Evolutionary conservation across 2,797 vertebrate species (phyloP).

Genomic region (Eremophila alpestris): DNA sequence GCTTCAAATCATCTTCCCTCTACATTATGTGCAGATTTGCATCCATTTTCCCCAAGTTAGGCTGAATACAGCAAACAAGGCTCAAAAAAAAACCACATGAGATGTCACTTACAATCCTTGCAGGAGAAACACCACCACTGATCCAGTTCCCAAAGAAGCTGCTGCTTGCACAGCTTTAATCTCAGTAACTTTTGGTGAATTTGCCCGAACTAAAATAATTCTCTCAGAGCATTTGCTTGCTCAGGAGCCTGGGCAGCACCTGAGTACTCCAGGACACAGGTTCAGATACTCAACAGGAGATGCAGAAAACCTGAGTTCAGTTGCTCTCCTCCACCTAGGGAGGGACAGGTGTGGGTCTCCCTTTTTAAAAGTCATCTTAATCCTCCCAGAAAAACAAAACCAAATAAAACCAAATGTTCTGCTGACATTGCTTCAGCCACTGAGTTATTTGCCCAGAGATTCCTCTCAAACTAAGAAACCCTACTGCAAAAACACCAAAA

Average conservation of each 20-base stretch:
- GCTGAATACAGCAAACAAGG: background rate
- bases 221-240: background rate
- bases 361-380: background rate
- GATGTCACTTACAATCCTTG: background rate
- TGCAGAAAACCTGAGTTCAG: background rate
- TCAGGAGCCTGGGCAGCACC: background rate
- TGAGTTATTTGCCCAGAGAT: background rate
- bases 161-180: accelerated
- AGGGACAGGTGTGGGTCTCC: background rate
- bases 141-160: accelerated
- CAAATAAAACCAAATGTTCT: background rate
- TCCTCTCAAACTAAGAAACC: background rate
- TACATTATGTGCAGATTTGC: background rate
- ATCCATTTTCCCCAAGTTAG: background rate
- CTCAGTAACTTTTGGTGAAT: background rate
- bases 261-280: background rate
- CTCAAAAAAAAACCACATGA: background rate
- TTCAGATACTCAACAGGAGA: background rate
- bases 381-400: background rate
- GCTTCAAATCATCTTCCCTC: background rate
- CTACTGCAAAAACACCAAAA: background rate
- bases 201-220: background rate
- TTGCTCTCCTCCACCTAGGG: background rate
- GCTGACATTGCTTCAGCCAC: background rate
- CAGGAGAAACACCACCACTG: accelerated